phyloP scores from a whole-genome alignment of 2,797 vertebrate species.

The Benthosema pterotum region DNA sequence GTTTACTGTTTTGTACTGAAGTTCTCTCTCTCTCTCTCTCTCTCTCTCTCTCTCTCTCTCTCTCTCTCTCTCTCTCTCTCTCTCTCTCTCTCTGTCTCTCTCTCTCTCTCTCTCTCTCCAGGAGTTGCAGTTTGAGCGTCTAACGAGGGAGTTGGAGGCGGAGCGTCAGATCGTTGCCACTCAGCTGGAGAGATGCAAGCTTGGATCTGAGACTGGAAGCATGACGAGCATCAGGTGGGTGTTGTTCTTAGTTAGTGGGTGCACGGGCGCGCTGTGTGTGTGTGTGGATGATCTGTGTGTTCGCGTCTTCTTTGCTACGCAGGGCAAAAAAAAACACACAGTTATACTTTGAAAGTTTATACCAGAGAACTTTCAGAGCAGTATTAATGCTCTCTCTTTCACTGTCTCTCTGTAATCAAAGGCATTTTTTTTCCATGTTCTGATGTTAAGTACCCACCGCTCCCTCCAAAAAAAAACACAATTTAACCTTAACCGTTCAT shows the following conservation, averaged over 20 bases:
- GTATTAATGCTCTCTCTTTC: no score
- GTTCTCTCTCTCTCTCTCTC: background rate
- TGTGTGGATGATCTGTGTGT: background rate
- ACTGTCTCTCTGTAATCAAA: no score
- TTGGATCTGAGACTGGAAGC: constrained; percentile 98
- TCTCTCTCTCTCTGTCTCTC: constrained; percentile 8
- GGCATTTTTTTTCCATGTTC: no score
- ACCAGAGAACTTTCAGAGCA: no score
- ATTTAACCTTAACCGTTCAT: no score
- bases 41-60: constrained; percentile 9
- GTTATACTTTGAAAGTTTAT: no score
- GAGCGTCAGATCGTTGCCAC: constrained; percentile 98
- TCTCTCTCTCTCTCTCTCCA: constrained; percentile 65
- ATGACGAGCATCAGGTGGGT: constrained; percentile 97
- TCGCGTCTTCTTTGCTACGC: no score
- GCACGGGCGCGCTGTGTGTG: constrained; percentile 1
- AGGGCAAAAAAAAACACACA: no score
- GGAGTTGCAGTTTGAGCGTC: constrained; percentile 98
- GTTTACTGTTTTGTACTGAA: no score
- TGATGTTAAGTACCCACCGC: no score
- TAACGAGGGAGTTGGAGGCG: constrained; percentile 98
- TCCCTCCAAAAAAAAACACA: no score
- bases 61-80: constrained; percentile 17
- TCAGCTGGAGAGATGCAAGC: constrained; percentile 99
- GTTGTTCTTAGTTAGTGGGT: constrained; percentile 13